Evolutionary conservation across 2,113 vertebrate species (phyloP).

Genomic region (Elephas maximus): DNA sequence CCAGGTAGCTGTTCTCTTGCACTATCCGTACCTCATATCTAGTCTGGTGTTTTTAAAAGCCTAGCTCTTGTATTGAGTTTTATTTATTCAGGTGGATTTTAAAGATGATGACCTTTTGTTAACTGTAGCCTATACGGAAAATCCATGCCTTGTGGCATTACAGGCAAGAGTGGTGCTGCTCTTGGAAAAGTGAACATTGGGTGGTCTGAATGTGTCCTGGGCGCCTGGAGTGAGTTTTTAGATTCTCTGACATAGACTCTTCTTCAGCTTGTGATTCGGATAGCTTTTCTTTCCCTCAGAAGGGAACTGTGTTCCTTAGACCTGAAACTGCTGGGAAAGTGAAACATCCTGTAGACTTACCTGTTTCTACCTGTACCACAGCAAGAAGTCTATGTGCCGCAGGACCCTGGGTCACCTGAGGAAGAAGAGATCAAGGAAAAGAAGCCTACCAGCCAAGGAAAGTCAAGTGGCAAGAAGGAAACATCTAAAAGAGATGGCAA

Average conservation of each 20-base stretch:
- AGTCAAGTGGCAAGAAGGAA: slow-evolving; percentile 87
- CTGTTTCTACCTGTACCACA: slow-evolving; percentile 76
- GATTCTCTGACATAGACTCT: not conserved
- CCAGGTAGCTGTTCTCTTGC: not conserved
- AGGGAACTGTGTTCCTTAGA: slow-evolving; percentile 1
- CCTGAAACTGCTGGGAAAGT: not conserved
- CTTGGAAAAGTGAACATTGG: not conserved
- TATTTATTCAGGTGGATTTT: slow-evolving; percentile 27
- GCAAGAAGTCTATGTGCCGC: slow-evolving; percentile 89
- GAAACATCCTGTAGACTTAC: slow-evolving; percentile 43
- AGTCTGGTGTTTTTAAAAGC: slow-evolving; percentile 6
- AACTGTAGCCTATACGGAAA: slow-evolving; percentile 59
- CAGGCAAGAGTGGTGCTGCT: slow-evolving; percentile 48
- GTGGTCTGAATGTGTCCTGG: not conserved
- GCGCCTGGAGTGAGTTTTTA: not conserved
- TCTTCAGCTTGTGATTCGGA: slow-evolving; percentile 16
- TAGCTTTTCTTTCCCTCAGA: not conserved
- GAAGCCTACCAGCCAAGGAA: slow-evolving; percentile 84
- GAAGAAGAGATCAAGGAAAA: slow-evolving; percentile 85
- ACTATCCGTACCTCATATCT: not conserved
- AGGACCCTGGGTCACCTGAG: slow-evolving; percentile 85
- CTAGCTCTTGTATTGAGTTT: not conserved
- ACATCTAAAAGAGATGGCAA: slow-evolving; percentile 85
- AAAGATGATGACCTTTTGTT: not conserved
- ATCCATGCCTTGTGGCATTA: slow-evolving; percentile 49